These are phyloP conservation scores for Bradypodion pumilum DNA, from an alignment of 2,797 vertebrate species.

Conservation along the genomic window DNA sequence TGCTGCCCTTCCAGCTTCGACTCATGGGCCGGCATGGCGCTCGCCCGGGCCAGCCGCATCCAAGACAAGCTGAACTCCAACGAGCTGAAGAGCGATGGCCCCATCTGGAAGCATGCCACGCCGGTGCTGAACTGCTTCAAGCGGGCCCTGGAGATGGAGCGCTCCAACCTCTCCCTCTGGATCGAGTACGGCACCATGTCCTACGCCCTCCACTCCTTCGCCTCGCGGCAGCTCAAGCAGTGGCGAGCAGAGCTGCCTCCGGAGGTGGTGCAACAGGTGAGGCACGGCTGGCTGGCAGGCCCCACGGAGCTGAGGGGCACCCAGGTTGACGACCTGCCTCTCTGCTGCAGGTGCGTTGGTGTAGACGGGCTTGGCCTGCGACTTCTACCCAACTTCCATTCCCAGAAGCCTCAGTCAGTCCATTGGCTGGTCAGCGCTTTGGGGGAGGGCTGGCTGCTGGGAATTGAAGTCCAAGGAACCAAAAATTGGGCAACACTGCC, in stretches of 20 bases:
- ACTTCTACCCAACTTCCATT: too few species aligned
- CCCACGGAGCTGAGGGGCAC: fast-evolving
- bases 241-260: constrained; percentile 86
- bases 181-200: constrained; percentile 98
- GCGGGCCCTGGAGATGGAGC: constrained; percentile 91
- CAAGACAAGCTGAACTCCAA: constrained; percentile 98
- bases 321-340: not conserved
- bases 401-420: too few species aligned
- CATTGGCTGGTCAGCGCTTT: too few species aligned
- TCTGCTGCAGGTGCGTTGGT: too few species aligned
- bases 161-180: constrained; percentile 95
- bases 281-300: not conserved
- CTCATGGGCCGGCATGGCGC: constrained; percentile 98
- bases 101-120: constrained; percentile 94
- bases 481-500: too few species aligned
- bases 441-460: too few species aligned
- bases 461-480: too few species aligned
- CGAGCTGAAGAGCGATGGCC: constrained; percentile 92
- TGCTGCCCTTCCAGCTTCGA: constrained; percentile 88
- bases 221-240: constrained; percentile 95
- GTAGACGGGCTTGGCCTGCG: too few species aligned
- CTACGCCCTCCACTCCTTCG: constrained; percentile 93
- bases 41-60: constrained; percentile 95
- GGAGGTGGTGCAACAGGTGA: constrained; percentile 91
- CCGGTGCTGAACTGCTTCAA: constrained; percentile 94